Conservation (phyloP, 2,113 vertebrate genomes). For the Aspiorhynchus laticeps region DNA sequence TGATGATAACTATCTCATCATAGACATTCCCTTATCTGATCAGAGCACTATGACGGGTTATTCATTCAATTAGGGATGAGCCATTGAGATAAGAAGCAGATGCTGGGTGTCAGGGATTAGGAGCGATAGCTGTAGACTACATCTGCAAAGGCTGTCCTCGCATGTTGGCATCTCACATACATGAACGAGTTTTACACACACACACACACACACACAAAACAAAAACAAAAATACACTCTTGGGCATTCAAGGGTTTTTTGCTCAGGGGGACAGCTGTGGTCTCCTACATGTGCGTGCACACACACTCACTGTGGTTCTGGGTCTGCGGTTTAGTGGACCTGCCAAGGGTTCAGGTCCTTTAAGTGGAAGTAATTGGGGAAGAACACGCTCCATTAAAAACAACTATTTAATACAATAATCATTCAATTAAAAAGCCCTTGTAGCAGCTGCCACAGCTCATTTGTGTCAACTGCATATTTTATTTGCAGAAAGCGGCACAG, state of each 20-base stretch:
- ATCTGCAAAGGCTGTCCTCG: slow-evolving; percentile 12
- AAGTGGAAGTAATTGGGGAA: slow-evolving; percentile 79
- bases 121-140: slow-evolving; percentile 24
- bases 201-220: neutral
- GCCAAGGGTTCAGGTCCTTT: slow-evolving; percentile 72
- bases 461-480: slow-evolving; percentile 84
- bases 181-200: neutral
- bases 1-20: slow-evolving; percentile 42
- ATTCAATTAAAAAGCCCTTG: slow-evolving; percentile 90
- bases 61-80: slow-evolving; percentile 49
- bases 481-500: slow-evolving; percentile 77
- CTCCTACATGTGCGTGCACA: neutral
- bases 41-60: slow-evolving; percentile 39
- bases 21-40: slow-evolving; percentile 52
- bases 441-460: slow-evolving; percentile 84
- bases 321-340: slow-evolving; percentile 71
- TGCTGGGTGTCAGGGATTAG: slow-evolving; percentile 51
- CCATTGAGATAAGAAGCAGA: slow-evolving; percentile 40
- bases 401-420: slow-evolving; percentile 92
- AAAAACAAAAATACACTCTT: neutral
- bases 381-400: slow-evolving; percentile 88
- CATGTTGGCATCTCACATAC: slow-evolving; percentile 7
- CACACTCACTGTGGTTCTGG: slow-evolving; percentile 34
- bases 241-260: neutral
- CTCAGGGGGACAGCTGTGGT: slow-evolving; percentile 7